Base-by-base conservation (phyloP, 2,113 vertebrate genomes). In the Emydocephalus ijimae region DNA sequence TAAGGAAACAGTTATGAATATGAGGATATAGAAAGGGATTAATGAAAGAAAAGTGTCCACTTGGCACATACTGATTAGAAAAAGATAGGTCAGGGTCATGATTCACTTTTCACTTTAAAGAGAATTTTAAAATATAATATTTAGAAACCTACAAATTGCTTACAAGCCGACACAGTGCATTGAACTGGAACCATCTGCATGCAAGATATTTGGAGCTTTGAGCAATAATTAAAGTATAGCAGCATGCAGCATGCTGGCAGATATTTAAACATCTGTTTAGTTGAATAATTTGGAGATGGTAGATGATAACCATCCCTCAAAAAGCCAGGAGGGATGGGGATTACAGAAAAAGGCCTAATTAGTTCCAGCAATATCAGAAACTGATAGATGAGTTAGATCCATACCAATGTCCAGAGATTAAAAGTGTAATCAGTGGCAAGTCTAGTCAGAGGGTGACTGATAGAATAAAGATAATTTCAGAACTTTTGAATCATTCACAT, bases 381-480 rank as follows among this genome's bases (percentile, higher is more conserved):
- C 86, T 96, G 95, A 96, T 96, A 95, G 95, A 96, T 95, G 89
- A 94, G 52, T 95, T 93, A 93, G 56, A 91, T 92, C 18, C 3
- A 55, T 87, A 91, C 43, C 92, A 94, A 96, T 85, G 69, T 90
- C 55, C 88, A 93, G 50, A 94, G 81, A 94, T 95, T 93, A 94
- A 95, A 95, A 86, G 1, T 88, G n/a, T 69, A 92, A 52, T 69
- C 86, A 92, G 45, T 93, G 87, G 61, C 91, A 89, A 57, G 91
- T 85, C 81, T 90, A 18, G 89, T 64, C 92, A 81, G 57, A 88
- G 39, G 10, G 85, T 57, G 54, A 92, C 54, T 95, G 93, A 87
- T 94, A 86, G 85, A 94, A 96, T 92, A 96, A 21, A 85, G 89
- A 94, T 94, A 61, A 29, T 86, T 97, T 93, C 48, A 55, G 61